A percentile compares a stretch with the other conserved stretches of the same genome.
Evolutionary conservation across 2,113 vertebrate genomes (phyloP).

Genomic region (Dasyornis broadbenti): DNA sequence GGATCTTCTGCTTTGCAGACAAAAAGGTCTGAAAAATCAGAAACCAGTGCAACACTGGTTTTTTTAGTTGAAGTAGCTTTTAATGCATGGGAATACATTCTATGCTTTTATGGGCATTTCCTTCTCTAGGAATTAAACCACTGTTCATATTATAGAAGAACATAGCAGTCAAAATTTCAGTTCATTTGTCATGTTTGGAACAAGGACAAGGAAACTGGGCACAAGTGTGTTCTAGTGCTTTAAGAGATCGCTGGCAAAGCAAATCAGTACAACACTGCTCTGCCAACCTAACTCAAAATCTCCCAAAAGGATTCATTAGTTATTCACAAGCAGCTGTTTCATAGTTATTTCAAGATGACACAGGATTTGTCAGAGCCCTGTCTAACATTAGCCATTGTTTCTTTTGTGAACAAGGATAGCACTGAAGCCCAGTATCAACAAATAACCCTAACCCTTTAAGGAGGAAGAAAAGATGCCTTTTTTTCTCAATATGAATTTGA

Average conservation of each 20-base stretch:
- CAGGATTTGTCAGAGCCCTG: neutral
- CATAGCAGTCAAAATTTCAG: neutral
- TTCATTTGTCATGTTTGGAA: neutral
- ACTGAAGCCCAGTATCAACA: neutral
- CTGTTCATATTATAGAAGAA: neutral
- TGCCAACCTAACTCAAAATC: neutral
- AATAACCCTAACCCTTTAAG: neutral
- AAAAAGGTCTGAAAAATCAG: neutral
- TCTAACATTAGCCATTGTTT: neutral
- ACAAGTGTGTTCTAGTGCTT: neutral
- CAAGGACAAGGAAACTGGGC: neutral
- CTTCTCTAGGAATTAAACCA: neutral
- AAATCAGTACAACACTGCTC: neutral
- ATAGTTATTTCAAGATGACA: neutral
- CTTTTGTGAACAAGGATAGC: neutral
- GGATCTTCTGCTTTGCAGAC: neutral
- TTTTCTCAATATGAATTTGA: neutral
- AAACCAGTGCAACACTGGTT: neutral
- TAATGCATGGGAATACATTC: neutral
- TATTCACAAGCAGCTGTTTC: constrained; percentile 27
- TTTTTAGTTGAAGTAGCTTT: neutral
- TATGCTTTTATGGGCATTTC: neutral
- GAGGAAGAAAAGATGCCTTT: neutral
- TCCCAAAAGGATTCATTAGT: neutral
- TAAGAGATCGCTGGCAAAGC: constrained; percentile 13